Percentiles rank a stretch among this genome's conserved stretches.
Conservation (phyloP, 2,797 vertebrate genomes). For the Limnodromus scolopaceus region DNA sequence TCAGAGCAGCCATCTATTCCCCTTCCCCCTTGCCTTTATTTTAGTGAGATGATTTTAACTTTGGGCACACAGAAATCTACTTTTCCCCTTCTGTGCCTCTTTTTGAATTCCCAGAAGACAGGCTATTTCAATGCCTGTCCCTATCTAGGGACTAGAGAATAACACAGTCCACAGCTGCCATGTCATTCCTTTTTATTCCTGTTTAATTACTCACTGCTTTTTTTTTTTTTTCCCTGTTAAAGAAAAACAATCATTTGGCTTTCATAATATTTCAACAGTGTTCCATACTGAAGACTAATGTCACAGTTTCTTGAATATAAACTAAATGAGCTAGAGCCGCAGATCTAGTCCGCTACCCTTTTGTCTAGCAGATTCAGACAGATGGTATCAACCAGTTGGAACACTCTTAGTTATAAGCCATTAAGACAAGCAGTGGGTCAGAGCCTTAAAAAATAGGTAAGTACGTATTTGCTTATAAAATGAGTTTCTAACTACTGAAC, state of each 20-base stretch:
- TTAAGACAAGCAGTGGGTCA: constrained; percentile 8
- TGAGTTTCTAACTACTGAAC: constrained; percentile 54
- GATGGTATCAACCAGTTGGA: constrained; percentile 34
- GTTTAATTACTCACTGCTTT: constrained; percentile 22
- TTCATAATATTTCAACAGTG: constrained; percentile 14
- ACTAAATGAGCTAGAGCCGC: constrained; percentile 6
- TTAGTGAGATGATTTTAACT: not conserved
- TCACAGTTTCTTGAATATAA: constrained; percentile 21
- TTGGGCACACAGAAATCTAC: not conserved
- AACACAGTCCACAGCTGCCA: constrained; percentile 1
- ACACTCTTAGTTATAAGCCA: constrained; percentile 6
- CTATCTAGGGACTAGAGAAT: not conserved
- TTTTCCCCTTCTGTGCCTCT: not conserved
- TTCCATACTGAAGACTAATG: not conserved
- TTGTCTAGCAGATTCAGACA: constrained; percentile 39
- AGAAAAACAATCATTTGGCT: constrained; percentile 35
- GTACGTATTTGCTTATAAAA: constrained; percentile 26
- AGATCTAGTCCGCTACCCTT: not conserved
- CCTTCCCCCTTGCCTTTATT: not conserved
- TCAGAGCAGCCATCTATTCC: not conserved
- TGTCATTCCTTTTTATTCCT: constrained; percentile 14
- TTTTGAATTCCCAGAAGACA: not conserved
- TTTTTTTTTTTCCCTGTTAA: not conserved
- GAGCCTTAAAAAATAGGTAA: constrained; percentile 43
- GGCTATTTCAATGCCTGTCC: not conserved